These are phyloP conservation scores for Hymenopus coronatus DNA, from an alignment of 2,888 invertebrate genomes.

Conservation along the genomic window DNA sequence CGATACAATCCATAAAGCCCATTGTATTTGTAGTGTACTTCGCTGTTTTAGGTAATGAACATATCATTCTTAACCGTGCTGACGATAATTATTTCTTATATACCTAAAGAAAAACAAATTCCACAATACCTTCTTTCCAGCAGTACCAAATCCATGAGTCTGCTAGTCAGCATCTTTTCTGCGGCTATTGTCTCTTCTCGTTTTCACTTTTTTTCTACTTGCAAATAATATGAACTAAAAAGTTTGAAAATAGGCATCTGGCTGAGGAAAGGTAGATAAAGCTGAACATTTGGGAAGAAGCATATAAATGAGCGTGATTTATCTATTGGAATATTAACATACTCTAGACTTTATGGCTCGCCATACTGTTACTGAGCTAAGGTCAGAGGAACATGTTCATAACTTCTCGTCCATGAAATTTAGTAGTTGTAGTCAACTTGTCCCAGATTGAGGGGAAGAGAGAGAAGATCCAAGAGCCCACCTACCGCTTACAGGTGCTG, in stretches of 20 bases:
- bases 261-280: not conserved
- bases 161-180: not conserved
- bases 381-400: not conserved
- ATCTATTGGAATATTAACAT: not conserved
- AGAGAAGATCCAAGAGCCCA: not conserved
- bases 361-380: not conserved
- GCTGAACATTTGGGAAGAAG: not conserved
- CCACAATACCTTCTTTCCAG: no score
- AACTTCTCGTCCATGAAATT: not conserved
- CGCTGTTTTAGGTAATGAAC: no score
- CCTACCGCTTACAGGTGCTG: not conserved
- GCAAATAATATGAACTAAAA: not conserved
- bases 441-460: not conserved
- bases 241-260: not conserved
- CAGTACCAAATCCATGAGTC: no score
- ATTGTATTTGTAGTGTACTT: no score
- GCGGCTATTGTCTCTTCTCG: not conserved
- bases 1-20: no score
- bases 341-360: not conserved
- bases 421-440: not conserved
- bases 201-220: not conserved
- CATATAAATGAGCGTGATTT: not conserved
- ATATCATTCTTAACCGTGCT: no score
- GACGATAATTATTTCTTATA: no score
- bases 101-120: no score